Base-by-base conservation (phyloP, 1,140 invertebrate species). In the Caenorhabditis inopinata region DNA sequence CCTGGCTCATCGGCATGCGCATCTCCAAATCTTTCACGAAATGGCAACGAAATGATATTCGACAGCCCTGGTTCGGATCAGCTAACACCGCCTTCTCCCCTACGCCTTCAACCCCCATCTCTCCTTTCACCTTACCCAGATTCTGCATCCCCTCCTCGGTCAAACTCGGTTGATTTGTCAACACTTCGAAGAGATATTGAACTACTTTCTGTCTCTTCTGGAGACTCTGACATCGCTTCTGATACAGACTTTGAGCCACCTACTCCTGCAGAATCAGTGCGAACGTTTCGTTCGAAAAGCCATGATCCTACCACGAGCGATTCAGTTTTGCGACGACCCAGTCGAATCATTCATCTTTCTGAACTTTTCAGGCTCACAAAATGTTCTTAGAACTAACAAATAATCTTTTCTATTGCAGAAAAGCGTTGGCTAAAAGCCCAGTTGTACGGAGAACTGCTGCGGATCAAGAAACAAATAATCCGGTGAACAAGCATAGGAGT, bases 361-460 rank as follows among this genome's bases (percentile, higher is more conserved):
- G 87, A 88, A 45, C 84, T 88, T 51, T 88, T 88, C 76, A 84
- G 87, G 87, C 88, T 38, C n/a, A 32, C 12, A 16, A 79, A 77
- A 23, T 18, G n/a, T 7, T 42, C 14, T 14, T 7, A 42, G 38
- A 7, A 7, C 38, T 42, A 14, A 42, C 14, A 7, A 7, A 6
- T 42, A 48, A 48, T 16, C 16, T 29, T 6, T 1, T 29, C 27
- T 53, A 12, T 86, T 87, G 81, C 74, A 88, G 87, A 83, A 88
- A 86, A 84, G 87, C 87, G 12, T 79, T 88, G 51, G 87, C 87
- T 12, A 88, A 88, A 83, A 88, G 86, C n/a, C 87, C 87, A 16
- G 87, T 88, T 2, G 86, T 88, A 7, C 85, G 86, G 62, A 21
- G 87, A 27, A 86, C 86, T 14, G 86, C 87, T 27, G 87, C 87